These are phyloP conservation scores for Pungitius pungitius DNA, from an alignment of 2,113 vertebrate genomes.

Conservation along the genomic window DNA sequence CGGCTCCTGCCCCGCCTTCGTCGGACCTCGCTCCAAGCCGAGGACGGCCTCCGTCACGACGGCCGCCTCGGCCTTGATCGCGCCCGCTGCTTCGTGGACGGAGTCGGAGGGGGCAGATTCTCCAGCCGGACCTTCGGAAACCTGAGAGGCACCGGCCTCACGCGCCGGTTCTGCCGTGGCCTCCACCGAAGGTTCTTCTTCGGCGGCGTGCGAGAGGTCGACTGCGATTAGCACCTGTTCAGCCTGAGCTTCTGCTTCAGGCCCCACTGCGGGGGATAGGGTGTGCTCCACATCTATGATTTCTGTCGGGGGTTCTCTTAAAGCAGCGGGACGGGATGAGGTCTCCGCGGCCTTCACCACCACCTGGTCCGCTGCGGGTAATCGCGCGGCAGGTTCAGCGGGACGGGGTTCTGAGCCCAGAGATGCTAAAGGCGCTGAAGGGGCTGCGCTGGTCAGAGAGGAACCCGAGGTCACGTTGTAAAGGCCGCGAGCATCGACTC, in stretches of 20 bases:
- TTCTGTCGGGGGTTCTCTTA: constrained; percentile 7
- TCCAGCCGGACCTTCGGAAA: neutral
- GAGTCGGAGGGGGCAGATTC: neutral
- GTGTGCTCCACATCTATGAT: neutral
- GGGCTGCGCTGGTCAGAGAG: neutral
- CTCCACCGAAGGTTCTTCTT: neutral
- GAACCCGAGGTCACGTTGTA: neutral
- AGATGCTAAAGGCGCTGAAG: neutral
- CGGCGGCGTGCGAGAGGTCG: neutral
- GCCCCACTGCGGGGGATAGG: neutral
- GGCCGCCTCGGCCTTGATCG: neutral
- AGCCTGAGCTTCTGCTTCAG: neutral
- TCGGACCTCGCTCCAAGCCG: too few relatives aligned
- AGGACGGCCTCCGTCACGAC: too few relatives aligned
- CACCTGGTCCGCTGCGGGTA: neutral
- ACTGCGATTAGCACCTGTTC: neutral
- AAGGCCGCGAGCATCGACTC: neutral
- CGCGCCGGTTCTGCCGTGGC: neutral
- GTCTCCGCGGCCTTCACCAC: neutral
- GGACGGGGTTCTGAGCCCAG: neutral
- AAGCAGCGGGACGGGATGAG: neutral
- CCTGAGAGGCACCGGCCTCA: neutral
- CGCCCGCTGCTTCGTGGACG: too few relatives aligned
- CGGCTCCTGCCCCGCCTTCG: neutral
- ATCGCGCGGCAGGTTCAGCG: too few relatives aligned